Evolutionary conservation across 2,113 vertebrate species (phyloP).

Genomic region (Rafetus swinhoei): DNA sequence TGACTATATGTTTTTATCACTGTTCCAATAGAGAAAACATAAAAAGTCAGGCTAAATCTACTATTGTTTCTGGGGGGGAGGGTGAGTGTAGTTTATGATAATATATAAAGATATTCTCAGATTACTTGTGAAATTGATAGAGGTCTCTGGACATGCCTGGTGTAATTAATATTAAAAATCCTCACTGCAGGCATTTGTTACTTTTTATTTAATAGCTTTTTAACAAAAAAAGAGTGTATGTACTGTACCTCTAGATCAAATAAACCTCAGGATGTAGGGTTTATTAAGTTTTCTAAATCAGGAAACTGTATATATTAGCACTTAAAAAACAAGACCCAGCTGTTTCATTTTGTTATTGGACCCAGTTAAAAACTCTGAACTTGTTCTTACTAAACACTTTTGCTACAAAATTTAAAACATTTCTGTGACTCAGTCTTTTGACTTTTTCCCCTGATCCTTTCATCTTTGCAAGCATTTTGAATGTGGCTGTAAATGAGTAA

Average conservation of each 20-base stretch:
- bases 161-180: slow-evolving; percentile 3
- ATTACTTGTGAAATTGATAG: background rate
- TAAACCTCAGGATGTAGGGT: slow-evolving; percentile 3
- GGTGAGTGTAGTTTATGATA: background rate
- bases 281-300: background rate
- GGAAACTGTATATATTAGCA: background rate
- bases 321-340: background rate
- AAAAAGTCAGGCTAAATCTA: background rate
- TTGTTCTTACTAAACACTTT: background rate
- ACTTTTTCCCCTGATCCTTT: background rate
- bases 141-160: background rate
- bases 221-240: accelerated
- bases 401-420: background rate
- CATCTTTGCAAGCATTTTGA: background rate
- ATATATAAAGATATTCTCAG: background rate
- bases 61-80: background rate
- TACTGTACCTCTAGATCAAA: background rate
- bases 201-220: background rate
- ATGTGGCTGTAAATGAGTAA: background rate
- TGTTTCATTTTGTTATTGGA: background rate
- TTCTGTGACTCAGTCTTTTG: background rate
- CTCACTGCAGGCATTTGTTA: background rate
- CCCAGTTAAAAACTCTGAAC: background rate
- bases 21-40: background rate
- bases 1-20: background rate